A percentile compares a stretch with the other conserved stretches of the same genome.
phyloP scores from a whole-genome alignment of 1,140 invertebrate genomes.

The Eriocheir sinensis region DNA sequence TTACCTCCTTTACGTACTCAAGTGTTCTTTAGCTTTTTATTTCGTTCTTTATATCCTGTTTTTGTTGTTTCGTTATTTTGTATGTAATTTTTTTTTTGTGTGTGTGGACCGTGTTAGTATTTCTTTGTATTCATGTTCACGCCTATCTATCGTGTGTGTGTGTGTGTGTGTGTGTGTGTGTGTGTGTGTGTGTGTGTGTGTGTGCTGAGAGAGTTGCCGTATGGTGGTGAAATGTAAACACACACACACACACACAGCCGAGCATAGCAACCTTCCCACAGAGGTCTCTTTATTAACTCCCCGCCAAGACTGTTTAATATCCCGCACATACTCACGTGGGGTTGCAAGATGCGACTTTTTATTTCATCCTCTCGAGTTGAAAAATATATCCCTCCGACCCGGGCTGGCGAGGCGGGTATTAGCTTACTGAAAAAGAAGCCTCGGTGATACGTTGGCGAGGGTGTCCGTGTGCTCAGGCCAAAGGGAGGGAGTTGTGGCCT shows the following conservation, averaged over 20 bases:
- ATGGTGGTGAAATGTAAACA: no score
- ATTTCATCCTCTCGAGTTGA: background rate
- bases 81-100: no score
- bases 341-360: background rate
- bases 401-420: background rate
- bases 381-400: background rate
- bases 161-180: slow-evolving; percentile 1
- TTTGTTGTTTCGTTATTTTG: no score
- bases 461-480: background rate
- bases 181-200: slow-evolving; percentile 17
- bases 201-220: background rate
- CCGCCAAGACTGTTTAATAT: background rate
- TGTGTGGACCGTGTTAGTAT: no score
- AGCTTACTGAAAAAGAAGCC: background rate
- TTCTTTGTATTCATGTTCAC: no score
- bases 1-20: no score
- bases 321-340: background rate
- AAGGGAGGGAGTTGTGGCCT: no score
- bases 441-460: background rate
- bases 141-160: background rate
- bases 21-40: no score
- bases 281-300: background rate
- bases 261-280: background rate
- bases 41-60: no score
- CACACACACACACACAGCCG: no score